Conservation (phyloP, 2,113 vertebrate genomes). For the Fulica atra region DNA sequence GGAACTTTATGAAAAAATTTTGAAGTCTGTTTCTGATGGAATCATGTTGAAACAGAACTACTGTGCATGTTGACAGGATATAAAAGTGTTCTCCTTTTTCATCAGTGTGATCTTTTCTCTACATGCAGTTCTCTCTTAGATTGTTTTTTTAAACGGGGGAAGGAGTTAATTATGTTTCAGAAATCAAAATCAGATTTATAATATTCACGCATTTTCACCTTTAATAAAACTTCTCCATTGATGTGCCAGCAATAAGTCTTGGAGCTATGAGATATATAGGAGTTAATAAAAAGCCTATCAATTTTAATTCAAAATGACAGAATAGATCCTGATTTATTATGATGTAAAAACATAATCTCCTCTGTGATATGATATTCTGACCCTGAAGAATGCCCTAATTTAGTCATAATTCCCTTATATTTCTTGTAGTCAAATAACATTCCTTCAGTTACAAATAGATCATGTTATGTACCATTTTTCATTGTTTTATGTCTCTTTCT, state of each 20-base stretch:
- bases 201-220: neutral
- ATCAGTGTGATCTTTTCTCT: neutral
- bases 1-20: neutral
- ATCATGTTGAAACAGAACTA: neutral
- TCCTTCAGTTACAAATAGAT: neutral
- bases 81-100: neutral
- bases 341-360: neutral
- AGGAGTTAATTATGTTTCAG: slow-evolving; percentile 13
- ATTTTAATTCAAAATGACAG: slow-evolving; percentile 47
- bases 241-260: neutral
- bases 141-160: neutral
- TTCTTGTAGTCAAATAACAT: slow-evolving; percentile 36
- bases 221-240: slow-evolving; percentile 31
- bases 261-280: neutral
- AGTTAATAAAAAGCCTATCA: slow-evolving; percentile 57
- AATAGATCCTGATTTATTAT: slow-evolving; percentile 38
- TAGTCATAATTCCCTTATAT: slow-evolving; percentile 29
- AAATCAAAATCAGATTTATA: slow-evolving; percentile 43
- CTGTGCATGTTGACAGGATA: neutral
- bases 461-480: neutral
- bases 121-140: neutral
- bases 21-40: neutral
- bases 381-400: slow-evolving; percentile 34
- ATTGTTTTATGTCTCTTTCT: neutral
- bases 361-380: neutral